phyloP scores from a whole-genome alignment of 2,888 invertebrate genomes.

The Coecobrya sp. region DNA sequence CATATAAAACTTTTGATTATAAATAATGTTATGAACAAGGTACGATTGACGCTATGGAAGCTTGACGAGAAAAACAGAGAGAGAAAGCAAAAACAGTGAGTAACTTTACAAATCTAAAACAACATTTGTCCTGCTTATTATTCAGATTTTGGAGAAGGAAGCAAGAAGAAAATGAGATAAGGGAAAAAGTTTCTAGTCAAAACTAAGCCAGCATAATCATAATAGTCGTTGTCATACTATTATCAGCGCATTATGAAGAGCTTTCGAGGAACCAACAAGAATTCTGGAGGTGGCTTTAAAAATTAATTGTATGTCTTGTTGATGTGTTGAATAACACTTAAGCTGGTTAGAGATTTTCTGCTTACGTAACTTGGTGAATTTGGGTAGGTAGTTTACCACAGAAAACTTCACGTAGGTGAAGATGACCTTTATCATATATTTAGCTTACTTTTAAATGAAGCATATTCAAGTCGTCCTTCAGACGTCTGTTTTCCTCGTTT shows the following conservation, averaged over 20 bases:
- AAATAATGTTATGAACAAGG: background rate
- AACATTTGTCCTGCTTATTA: background rate
- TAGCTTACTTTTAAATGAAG: slow-evolving; percentile 85
- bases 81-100: background rate
- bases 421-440: background rate
- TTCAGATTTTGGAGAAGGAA: background rate
- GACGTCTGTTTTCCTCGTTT: slow-evolving; percentile 87
- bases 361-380: background rate
- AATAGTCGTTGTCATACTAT: background rate
- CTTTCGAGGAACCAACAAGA: background rate
- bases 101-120: background rate
- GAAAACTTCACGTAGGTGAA: background rate
- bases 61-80: background rate
- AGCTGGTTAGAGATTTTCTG: background rate
- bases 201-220: background rate
- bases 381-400: background rate
- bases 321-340: background rate
- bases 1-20: background rate
- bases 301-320: background rate
- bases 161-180: background rate
- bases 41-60: background rate
- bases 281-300: background rate
- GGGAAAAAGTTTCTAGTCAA: slow-evolving; percentile 11
- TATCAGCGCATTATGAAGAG: background rate
- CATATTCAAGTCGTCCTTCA: slow-evolving; percentile 87